These are phyloP conservation scores for Eremobia ochroleuca DNA, from an alignment of 2,888 invertebrate species.

Conservation along the genomic window DNA sequence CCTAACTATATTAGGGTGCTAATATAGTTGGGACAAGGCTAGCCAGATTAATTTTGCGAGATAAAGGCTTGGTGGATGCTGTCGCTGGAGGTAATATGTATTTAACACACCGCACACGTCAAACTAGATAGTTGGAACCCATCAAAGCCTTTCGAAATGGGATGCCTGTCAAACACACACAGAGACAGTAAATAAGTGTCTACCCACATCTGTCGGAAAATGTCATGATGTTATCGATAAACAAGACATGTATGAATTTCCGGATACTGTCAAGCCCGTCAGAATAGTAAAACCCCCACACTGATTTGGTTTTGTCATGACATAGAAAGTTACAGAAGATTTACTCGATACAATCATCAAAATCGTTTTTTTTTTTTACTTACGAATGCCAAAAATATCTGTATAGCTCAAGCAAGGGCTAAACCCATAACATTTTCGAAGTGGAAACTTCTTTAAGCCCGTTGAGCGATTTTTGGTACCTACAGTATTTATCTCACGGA, in stretches of 20 bases:
- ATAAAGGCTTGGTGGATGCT: not conserved
- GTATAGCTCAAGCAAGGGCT: too few species aligned
- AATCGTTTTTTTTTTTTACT: not conserved
- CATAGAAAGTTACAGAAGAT: conserved; percentile 16
- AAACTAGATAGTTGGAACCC: not conserved
- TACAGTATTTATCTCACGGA: too few species aligned
- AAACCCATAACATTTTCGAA: too few species aligned
- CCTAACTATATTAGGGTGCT: too few species aligned
- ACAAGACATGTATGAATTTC: conserved; percentile 51
- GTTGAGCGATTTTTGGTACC: too few species aligned
- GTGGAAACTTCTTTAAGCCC: too few species aligned
- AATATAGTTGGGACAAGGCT: not conserved
- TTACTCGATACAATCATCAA: not conserved
- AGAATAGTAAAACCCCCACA: conserved; percentile 52
- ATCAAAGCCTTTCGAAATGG: not conserved
- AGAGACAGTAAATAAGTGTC: conserved; percentile 16
- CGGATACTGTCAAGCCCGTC: conserved; percentile 46
- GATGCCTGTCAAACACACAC: conserved; percentile 11
- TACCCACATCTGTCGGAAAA: conserved; percentile 40
- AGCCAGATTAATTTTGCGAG: not conserved
- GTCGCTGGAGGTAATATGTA: not conserved
- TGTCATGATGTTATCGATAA: conserved; percentile 50
- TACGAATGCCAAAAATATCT: too few species aligned
- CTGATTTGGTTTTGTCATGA: conserved; percentile 2
- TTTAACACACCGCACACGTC: not conserved